These are phyloP conservation scores for Eristalis pertinax DNA, from an alignment of 2,888 invertebrate genomes.

Conservation along the genomic window DNA sequence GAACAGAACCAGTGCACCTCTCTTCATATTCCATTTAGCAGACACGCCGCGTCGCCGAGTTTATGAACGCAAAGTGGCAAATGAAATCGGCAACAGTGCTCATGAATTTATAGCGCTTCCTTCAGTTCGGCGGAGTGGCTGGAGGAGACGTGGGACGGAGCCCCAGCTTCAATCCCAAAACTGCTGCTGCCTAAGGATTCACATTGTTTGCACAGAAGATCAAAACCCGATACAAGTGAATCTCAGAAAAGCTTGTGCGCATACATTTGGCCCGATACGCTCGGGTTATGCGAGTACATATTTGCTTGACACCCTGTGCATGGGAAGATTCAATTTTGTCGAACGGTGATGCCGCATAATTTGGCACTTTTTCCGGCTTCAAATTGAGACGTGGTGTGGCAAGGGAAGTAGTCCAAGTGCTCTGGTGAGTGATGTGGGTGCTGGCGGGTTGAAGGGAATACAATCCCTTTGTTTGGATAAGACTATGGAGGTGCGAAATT, in stretches of 20 bases:
- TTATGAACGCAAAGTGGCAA: not conserved
- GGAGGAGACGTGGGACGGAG: not conserved
- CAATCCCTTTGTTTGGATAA: not conserved
- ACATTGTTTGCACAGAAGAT: constrained; percentile 34
- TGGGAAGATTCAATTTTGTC: constrained; percentile 13
- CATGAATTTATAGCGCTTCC: not conserved
- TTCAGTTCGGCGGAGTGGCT: too few species aligned
- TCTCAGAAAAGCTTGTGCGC: constrained; percentile 27
- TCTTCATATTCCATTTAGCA: not conserved
- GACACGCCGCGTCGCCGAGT: not conserved
- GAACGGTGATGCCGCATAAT: constrained; percentile 29
- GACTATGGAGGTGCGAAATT: not conserved
- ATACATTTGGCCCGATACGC: not conserved
- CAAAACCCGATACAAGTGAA: constrained; percentile 25
- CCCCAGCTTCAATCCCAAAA: not conserved
- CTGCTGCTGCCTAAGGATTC: not conserved
- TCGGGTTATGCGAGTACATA: not conserved
- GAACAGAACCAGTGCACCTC: too few species aligned
- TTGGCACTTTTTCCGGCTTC: constrained; percentile 9
- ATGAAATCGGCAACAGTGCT: constrained; percentile 2
- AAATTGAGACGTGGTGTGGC: constrained; percentile 4
- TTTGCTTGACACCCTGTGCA: constrained; percentile 3
- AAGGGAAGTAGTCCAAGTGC: not conserved
- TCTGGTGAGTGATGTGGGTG: not conserved
- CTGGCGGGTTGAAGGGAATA: not conserved